Evolutionary conservation across 2,797 vertebrate species (phyloP).

Genomic region (Lemur catta): DNA sequence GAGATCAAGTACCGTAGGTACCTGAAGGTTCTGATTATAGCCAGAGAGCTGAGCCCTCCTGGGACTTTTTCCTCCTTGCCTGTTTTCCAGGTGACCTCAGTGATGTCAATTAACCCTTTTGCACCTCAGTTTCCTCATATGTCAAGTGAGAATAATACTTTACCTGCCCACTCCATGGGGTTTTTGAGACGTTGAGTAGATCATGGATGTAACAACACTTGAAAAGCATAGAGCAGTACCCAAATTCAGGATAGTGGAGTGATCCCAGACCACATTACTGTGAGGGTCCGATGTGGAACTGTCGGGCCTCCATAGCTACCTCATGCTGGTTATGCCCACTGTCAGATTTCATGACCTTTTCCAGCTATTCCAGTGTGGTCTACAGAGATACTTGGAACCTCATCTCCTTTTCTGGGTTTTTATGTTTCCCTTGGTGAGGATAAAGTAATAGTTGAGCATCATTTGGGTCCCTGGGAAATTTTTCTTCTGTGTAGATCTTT

Average conservation of each 20-base stretch:
- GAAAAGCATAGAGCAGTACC: not conserved
- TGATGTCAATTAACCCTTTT: not conserved
- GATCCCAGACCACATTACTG: not conserved
- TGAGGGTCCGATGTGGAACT: not conserved
- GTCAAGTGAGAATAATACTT: not conserved
- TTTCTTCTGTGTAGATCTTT: conserved; percentile 2
- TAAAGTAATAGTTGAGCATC: not conserved
- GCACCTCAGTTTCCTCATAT: not conserved
- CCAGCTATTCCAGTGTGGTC: not conserved
- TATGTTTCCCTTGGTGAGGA: not conserved
- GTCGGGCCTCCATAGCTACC: not conserved
- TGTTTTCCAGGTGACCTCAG: not conserved
- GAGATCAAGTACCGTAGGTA: not conserved
- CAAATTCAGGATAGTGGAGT: not conserved
- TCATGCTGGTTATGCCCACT: not conserved
- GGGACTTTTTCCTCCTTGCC: not conserved
- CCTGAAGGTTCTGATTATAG: not conserved
- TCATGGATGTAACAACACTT: not conserved
- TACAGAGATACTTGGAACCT: not conserved
- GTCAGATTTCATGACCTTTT: not conserved
- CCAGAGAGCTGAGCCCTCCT: not conserved
- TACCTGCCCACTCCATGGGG: not conserved
- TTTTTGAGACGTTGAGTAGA: not conserved
- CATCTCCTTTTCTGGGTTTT: not conserved
- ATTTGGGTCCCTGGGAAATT: not conserved